Percentiles rank a stretch among this genome's conserved stretches.
Conservation (phyloP, 2,113 vertebrate genomes). For the Pangasianodon gigas region DNA sequence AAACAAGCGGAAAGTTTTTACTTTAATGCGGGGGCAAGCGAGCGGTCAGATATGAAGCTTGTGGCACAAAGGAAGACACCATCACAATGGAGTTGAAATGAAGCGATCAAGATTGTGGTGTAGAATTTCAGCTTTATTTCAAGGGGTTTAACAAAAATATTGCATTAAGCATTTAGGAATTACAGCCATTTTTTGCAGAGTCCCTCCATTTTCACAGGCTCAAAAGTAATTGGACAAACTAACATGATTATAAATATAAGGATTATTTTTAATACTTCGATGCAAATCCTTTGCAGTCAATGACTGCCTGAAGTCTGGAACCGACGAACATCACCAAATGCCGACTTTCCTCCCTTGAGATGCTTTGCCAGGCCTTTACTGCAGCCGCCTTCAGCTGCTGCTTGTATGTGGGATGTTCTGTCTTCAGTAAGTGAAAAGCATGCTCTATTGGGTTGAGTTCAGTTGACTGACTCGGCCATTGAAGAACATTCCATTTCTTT, state of each 20-base stretch:
- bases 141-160: too few relatives aligned
- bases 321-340: neutral
- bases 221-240: neutral
- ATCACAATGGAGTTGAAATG: neutral
- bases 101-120: neutral
- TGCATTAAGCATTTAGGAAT: too few relatives aligned
- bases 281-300: neutral
- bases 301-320: too few relatives aligned
- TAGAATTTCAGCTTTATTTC: neutral
- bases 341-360: neutral
- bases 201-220: too few relatives aligned
- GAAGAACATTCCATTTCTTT: neutral
- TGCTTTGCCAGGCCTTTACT: neutral
- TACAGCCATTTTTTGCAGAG: too few relatives aligned
- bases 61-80: neutral
- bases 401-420: neutral
- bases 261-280: neutral
- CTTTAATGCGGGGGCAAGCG: neutral
- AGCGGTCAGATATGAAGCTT: neutral
- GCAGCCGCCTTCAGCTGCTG: neutral
- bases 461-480: neutral
- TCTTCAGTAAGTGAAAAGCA: neutral
- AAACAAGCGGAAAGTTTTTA: neutral
- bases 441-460: too few relatives aligned
- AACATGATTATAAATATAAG: neutral